A percentile compares a stretch with the other conserved stretches of the same genome.
These are phyloP conservation scores for Sipha flava DNA, from an alignment of 1,140 invertebrate species.

Conservation along the genomic window DNA sequence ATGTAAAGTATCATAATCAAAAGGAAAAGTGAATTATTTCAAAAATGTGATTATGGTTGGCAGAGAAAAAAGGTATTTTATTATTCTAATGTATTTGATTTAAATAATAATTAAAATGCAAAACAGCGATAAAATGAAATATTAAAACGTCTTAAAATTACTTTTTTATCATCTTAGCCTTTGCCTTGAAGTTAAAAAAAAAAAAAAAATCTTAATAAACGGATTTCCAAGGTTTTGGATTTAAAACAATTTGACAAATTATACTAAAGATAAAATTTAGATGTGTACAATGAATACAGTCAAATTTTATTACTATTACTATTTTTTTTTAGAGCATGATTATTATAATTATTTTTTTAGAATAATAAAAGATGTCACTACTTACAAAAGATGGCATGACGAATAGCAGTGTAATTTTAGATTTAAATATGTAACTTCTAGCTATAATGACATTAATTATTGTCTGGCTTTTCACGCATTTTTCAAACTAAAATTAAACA, in stretches of 20 bases:
- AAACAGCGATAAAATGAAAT: background rate
- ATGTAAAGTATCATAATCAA: background rate
- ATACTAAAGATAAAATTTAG: background rate
- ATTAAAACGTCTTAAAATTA: background rate
- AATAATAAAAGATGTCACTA: background rate
- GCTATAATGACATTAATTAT: background rate
- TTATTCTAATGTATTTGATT: background rate
- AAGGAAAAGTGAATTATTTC: background rate
- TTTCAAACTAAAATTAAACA: constrained; percentile 8
- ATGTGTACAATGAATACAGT: background rate
- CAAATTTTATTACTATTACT: background rate
- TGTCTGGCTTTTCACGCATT: background rate
- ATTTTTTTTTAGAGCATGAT: background rate
- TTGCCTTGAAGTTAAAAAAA: background rate
- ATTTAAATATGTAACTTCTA: background rate
- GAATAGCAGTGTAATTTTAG: background rate
- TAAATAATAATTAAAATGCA: constrained; percentile 11
- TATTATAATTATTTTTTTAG: background rate
- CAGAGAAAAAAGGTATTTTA: background rate
- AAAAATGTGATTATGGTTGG: background rate
- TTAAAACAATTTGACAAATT: background rate
- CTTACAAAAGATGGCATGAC: background rate
- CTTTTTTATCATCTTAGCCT: background rate
- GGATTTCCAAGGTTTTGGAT: background rate
- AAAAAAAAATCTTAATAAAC: background rate